Evolutionary conservation across 2,113 vertebrate genomes (phyloP).

Genomic region (Triplophysa siluroides): DNA sequence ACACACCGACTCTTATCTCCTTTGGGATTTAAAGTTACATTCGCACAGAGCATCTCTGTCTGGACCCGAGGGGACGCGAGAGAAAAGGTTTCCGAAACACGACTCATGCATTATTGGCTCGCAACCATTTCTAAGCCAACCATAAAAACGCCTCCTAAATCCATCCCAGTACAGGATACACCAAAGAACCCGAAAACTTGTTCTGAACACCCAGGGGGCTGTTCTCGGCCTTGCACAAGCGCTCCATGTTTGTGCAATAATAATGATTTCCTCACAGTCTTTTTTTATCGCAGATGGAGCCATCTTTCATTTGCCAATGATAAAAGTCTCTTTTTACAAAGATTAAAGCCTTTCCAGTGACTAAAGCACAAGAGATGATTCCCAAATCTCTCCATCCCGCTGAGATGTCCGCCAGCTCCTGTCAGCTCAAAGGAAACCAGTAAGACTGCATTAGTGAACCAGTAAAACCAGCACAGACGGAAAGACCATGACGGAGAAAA

Average conservation of each 20-base stretch:
- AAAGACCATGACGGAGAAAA: too few relatives aligned
- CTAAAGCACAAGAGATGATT: neutral
- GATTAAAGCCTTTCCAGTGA: constrained; percentile 32
- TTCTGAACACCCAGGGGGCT: constrained; percentile 58
- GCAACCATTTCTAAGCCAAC: constrained; percentile 34
- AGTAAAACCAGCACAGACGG: neutral
- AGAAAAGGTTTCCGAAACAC: constrained; percentile 39
- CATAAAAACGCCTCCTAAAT: constrained; percentile 52
- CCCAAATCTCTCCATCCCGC: neutral
- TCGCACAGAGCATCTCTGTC: constrained; percentile 28
- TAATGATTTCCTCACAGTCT: constrained; percentile 64
- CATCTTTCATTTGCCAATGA: constrained; percentile 62
- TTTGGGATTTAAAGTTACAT: constrained; percentile 33
- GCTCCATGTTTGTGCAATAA: constrained; percentile 52
- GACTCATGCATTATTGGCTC: constrained; percentile 49
- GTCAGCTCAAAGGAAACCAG: neutral
- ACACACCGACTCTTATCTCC: constrained; percentile 1
- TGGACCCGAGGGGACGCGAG: constrained; percentile 46
- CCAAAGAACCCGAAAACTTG: constrained; percentile 47
- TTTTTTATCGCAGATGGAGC: constrained; percentile 58
- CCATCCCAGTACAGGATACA: constrained; percentile 23
- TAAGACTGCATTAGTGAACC: neutral
- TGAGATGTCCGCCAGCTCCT: neutral
- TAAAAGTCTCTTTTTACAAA: constrained; percentile 56
- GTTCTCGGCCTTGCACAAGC: constrained; percentile 47